Conservation (phyloP, 2,113 vertebrate species). For the Vulpes vulpes region DNA sequence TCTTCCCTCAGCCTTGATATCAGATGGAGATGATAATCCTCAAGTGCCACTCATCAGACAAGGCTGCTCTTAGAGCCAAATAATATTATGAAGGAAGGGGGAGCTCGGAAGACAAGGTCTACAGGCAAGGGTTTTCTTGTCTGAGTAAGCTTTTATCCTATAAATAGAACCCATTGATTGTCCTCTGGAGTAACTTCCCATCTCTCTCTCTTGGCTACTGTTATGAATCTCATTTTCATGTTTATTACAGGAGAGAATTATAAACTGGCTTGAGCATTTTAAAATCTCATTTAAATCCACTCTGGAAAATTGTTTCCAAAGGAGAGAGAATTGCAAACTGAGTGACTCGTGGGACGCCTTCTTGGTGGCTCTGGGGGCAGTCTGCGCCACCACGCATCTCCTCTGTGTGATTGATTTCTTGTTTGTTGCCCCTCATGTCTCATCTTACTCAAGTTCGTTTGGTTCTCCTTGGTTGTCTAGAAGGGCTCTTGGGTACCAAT, state of each 20-base stretch:
- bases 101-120: constrained; percentile 4
- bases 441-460: not conserved
- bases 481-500: not conserved
- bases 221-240: constrained; percentile 71
- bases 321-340: not conserved
- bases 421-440: not conserved
- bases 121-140: not conserved
- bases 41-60: not conserved
- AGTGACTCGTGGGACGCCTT: not conserved
- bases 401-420: not conserved
- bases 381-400: not conserved
- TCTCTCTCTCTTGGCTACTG: constrained; percentile 64
- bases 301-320: constrained; percentile 56
- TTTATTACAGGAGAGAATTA: constrained; percentile 71
- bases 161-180: constrained; percentile 73
- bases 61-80: not conserved
- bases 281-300: constrained; percentile 58
- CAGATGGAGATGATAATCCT: not conserved
- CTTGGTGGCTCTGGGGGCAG: not conserved
- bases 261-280: constrained; percentile 27
- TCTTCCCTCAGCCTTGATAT: not conserved
- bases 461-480: not conserved
- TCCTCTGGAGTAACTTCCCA: constrained; percentile 64
- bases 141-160: constrained; percentile 71
- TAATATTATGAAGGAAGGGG: not conserved